These are phyloP conservation scores for Gallinago stenura DNA, from an alignment of 2,797 vertebrate species.

Conservation along the genomic window DNA sequence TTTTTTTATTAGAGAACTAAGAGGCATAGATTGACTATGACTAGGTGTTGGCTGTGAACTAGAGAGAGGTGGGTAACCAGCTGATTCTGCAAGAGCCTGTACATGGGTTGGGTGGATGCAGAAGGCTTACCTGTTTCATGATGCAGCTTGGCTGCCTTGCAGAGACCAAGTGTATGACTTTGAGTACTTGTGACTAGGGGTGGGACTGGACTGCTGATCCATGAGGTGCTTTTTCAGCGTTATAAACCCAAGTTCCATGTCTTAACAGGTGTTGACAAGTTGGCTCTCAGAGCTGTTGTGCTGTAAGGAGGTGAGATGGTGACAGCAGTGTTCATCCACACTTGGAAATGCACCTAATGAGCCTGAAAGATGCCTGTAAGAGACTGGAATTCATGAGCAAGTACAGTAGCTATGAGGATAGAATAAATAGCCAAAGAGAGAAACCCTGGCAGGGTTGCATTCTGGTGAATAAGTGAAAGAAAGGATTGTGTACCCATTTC, in stretches of 20 bases:
- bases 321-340: neutral
- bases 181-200: neutral
- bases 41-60: neutral
- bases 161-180: neutral
- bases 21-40: neutral
- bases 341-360: neutral
- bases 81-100: neutral
- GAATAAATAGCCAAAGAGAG: neutral
- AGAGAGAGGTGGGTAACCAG: neutral
- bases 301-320: neutral
- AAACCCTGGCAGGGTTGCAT: neutral
- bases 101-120: rapidly evolving
- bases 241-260: neutral
- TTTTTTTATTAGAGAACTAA: neutral
- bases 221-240: neutral
- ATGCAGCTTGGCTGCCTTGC: neutral
- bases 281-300: neutral
- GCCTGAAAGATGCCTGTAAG: neutral
- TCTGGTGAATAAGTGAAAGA: neutral
- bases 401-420: neutral
- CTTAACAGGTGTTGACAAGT: neutral
- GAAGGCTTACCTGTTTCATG: neutral
- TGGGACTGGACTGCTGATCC: neutral
- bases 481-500: neutral
- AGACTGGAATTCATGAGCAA: neutral